Evolutionary conservation across 2,888 invertebrate genomes (phyloP), one percentile per base, ranked within the genome.

Genomic region (Aporophyla lueneburgensis): DNA sequence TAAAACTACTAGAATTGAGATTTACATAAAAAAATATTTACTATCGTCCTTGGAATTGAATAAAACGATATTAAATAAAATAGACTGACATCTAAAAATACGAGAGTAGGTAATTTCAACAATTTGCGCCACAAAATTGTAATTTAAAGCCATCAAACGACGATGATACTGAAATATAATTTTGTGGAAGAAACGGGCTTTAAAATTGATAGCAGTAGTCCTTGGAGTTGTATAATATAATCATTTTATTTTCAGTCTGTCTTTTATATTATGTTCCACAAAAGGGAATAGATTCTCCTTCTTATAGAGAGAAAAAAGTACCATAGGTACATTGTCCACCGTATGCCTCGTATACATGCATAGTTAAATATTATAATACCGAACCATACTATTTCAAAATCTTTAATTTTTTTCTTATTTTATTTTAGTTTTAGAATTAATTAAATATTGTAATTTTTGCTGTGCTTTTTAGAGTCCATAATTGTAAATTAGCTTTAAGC

Each of bases 91-190:
- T 63, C 16, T 61, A 58, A 56, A 59, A 69, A 66, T 65, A 61
- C 53, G 33, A 27, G 12, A 61, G 51, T 33, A 5, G 2, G 43
- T 21, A 74, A 69, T 46, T 56, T 53, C 5, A 51, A 27, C 49
- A 73, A 70, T 68, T 74, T 79, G 33, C 54, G 33, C n/a, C 49
- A 1, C 12, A 16, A 80, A 84, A 84, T 84, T 84, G 84, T 43
- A 71, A 65, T 74, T 68, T 27, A 21, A 56, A 54, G 21, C 63
- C 40, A n/a, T 53, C 74, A 71, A 51, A 67, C 53, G 40, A 24
- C 9, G n/a, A 56, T 33, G 54, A 46, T 61, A 65, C 33, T 69
- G 59, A 69, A 56, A 69, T 58, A 61, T 78, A 27, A 78, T 53
- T 71, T 61, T 53, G 4, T 54, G 14, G 49, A 21, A 24, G 19